Evolutionary conservation across 2,113 vertebrate genomes (phyloP), one percentile per base, ranked within the genome.

Genomic region (Illadopsis cleaveri): DNA sequence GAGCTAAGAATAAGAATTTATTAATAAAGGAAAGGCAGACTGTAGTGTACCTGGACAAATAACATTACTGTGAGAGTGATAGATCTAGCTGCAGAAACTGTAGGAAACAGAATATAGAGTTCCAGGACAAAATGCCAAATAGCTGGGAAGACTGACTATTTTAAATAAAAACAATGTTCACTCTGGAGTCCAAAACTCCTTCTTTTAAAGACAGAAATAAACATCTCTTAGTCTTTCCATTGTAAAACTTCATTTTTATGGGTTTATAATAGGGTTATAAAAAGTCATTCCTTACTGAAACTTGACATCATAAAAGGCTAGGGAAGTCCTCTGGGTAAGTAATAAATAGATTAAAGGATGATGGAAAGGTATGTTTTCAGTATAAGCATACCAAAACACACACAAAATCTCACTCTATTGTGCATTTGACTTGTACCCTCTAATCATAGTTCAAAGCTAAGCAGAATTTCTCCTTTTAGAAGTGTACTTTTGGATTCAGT

Each of bases 271-370:
- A 92, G 90, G 44, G 64, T 92, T 79, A 92, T 96, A 96, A 96
- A 96, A 96, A 93, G 90, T 86, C 79, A 93, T 92, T 96, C 76
- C 19, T 81, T 92, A 75, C 85, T 94, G 79, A 88, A 93, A 94
- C 60, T 90, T 96, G 95, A 95, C 94, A 95, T 96, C 93, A 75
- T 95, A 96, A 97, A 97, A 97, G 93, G 90, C 76, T 96, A 71
- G 25, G 69, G 71, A 92, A 78, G 60, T 94, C 85, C 79, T 93
- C 94, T 89, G 90, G 71, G 72, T 93, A 81, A 77, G 71, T 88
- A 92, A 73, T 92, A 94, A 93, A 94, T 88, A 94, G 82, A 86
- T 96, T 95, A 95, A 90, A 89, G 76, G 51, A 92, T 51, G 58
- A 87, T 90, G 56, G 90, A 95, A 83, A 92, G 48, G 44, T 90